Conservation (phyloP, 2,888 invertebrate species). For the Diaphora mendica region DNA sequence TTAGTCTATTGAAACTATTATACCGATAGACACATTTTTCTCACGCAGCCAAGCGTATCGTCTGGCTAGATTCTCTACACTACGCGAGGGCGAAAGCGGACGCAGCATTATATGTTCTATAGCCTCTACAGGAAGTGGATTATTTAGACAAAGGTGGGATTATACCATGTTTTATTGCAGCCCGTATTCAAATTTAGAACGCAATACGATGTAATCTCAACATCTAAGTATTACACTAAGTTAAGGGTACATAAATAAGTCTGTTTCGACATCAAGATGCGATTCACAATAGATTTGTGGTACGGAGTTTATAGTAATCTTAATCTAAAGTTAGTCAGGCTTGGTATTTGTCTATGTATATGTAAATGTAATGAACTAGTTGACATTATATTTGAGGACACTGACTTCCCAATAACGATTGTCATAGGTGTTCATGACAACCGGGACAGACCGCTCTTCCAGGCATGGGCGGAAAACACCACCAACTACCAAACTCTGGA, state of each 20-base stretch:
- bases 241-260: not conserved
- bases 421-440: too few species aligned
- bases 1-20: slow-evolving; percentile 48
- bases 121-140: slow-evolving; percentile 54
- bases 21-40: slow-evolving; percentile 74
- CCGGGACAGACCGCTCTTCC: too few species aligned
- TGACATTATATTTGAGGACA: too few species aligned
- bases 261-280: not conserved
- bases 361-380: not conserved
- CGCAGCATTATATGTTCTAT: slow-evolving; percentile 30
- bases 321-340: not conserved
- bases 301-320: not conserved
- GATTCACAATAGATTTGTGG: not conserved
- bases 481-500: too few species aligned
- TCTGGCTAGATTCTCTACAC: slow-evolving; percentile 61
- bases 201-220: slow-evolving; percentile 2
- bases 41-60: slow-evolving; percentile 77
- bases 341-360: not conserved
- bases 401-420: too few species aligned
- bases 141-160: slow-evolving; percentile 49
- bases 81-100: slow-evolving; percentile 62
- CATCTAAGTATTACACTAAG: not conserved
- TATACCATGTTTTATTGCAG: slow-evolving; percentile 39
- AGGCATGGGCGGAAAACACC: too few species aligned
- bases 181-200: slow-evolving; percentile 17